Conservation (phyloP, 2,888 invertebrate species). For the Diarsia rubi region DNA sequence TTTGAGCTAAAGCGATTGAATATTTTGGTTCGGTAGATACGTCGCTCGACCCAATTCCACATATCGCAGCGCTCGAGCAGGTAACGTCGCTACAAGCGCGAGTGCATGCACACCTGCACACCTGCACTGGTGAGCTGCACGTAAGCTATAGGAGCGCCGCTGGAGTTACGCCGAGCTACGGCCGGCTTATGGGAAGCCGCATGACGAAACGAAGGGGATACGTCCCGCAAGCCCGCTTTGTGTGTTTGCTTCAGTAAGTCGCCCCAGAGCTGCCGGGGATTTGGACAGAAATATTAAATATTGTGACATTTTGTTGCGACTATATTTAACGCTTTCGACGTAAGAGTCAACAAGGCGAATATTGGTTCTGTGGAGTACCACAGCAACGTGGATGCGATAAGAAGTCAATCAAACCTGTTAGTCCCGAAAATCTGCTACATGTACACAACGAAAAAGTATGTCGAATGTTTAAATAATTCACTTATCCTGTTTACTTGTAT, state of each 20-base stretch:
- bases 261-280: background rate
- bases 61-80: background rate
- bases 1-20: background rate
- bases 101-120: background rate
- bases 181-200: conserved; percentile 30
- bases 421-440: background rate
- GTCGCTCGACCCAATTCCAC: background rate
- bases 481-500: background rate
- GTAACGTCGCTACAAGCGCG: conserved; percentile 10
- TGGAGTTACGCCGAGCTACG: background rate
- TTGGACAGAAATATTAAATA: conserved; percentile 22
- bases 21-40: background rate
- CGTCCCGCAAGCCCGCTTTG: conserved; percentile 14
- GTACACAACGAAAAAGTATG: background rate
- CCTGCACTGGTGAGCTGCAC: background rate
- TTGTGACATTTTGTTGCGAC: conserved; percentile 3
- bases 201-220: background rate
- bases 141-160: conserved; percentile 6
- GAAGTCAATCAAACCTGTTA: background rate
- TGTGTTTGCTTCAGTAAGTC: conserved; percentile 10
- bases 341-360: background rate
- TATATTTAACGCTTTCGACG: background rate
- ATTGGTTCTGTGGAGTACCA: too few species aligned
- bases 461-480: background rate
- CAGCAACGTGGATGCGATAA: too few species aligned